Percentiles rank a stretch among this genome's conserved stretches.
phyloP scores from a whole-genome alignment of 2,113 vertebrate genomes.

The Pao palembangensis region DNA sequence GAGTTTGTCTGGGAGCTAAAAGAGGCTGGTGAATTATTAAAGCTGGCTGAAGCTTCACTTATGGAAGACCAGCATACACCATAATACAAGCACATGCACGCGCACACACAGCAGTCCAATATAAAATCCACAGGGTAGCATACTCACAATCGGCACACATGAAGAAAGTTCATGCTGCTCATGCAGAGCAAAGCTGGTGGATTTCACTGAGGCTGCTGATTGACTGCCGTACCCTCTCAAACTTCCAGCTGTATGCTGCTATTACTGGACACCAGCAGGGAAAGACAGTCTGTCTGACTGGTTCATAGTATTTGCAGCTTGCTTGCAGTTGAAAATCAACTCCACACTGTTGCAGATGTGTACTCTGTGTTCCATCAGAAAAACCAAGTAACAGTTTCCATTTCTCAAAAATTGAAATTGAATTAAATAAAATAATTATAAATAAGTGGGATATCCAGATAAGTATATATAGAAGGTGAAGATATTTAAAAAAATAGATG shows the following conservation, averaged over 20 bases:
- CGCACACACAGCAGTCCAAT: constrained; percentile 34
- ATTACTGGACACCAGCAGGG: constrained; percentile 18
- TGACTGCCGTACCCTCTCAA: constrained; percentile 31
- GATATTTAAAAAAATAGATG: too few relatives aligned
- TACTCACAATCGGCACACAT: constrained; percentile 47
- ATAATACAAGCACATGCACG: constrained; percentile 23
- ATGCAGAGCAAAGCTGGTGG: constrained; percentile 54
- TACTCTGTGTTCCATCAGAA: background rate
- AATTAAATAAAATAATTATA: too few relatives aligned
- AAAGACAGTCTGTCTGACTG: constrained; percentile 11
- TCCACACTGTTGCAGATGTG: background rate
- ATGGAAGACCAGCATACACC: constrained; percentile 48
- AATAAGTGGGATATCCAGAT: too few relatives aligned
- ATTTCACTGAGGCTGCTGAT: constrained; percentile 41
- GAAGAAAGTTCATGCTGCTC: constrained; percentile 52
- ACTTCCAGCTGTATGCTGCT: constrained; percentile 33
- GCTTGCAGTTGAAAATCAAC: background rate
- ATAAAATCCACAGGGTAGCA: constrained; percentile 39
- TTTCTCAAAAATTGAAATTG: too few relatives aligned
- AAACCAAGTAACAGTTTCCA: too few relatives aligned
- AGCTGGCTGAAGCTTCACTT: constrained; percentile 59
- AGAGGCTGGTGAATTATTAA: constrained; percentile 69
- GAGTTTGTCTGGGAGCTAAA: constrained; percentile 67
- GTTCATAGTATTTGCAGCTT: constrained; percentile 10
- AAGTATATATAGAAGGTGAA: too few relatives aligned